Base-by-base conservation (phyloP, 2,797 vertebrate species). In the Hippopotamyrus pictus region DNA sequence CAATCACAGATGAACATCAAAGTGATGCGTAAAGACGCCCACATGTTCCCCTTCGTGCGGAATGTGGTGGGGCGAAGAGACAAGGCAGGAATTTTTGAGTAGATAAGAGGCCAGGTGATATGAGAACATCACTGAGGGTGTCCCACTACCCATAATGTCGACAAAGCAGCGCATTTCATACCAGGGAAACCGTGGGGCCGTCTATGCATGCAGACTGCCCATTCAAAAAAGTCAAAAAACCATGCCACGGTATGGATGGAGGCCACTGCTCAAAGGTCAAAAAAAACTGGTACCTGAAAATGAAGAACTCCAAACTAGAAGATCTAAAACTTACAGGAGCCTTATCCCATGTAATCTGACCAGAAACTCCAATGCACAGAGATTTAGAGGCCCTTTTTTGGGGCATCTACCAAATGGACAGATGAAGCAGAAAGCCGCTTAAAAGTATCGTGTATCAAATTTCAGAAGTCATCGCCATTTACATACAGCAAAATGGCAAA, bases 11-110 rank as follows among this genome's bases (percentile, higher is more conserved):
- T 25, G 11, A 54, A 33, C 88, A 76, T 65, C 29, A 79, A 69
- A 51, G 8, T n/a, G 25, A 41, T 22, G 65, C 88, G 48, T 19
- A 57, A 50, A 84, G 50, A 84, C 57, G 48, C 65, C 89, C 88
- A 48, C 88, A 3, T 57, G 29, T 51, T 91, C 50, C 91, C 69
- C 25, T 48, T 48, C 2, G 3, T 59, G 46, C 46, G 14, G 33
- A 62, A 44, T 19, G 88, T 11, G 19, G 41, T 3, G 19, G 22
- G 22, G 41, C 9, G 44, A 48, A 9, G 76, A 73, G 48, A 57
- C 7, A 33, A 37, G 41, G 82, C 65, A 82, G 69, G 33, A 73
- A 41, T 84, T 48, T 84, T 92, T 85, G 90, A 92, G 84, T 62
- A 87, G 89, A 89, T 87, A 88, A 92, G 86, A 41, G 33, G 48